phyloP scores from a whole-genome alignment of 2,113 vertebrate genomes.

The Ochotona princeps region DNA sequence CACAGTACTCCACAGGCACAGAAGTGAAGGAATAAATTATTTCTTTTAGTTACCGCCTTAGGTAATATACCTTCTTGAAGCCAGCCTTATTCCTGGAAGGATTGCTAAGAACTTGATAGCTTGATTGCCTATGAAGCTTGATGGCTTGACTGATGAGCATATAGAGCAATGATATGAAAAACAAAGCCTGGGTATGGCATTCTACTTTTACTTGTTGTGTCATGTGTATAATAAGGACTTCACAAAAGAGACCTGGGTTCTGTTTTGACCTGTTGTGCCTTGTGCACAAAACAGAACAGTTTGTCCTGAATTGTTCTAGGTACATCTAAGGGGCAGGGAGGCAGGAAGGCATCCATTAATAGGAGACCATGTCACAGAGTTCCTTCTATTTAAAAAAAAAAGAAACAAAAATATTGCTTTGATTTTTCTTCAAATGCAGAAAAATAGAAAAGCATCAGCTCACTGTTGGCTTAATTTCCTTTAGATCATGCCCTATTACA shows the following conservation, averaged over 20 bases:
- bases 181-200: neutral
- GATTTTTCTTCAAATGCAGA: slow-evolving; percentile 34
- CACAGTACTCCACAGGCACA: slow-evolving; percentile 6
- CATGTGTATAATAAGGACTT: slow-evolving; percentile 50
- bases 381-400: slow-evolving; percentile 21
- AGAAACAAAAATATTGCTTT: neutral
- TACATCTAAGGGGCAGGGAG: neutral
- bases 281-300: neutral
- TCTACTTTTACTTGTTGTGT: slow-evolving; percentile 58
- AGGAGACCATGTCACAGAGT: neutral
- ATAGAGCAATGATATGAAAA: slow-evolving; percentile 66
- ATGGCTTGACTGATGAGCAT: slow-evolving; percentile 43
- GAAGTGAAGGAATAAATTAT: slow-evolving; percentile 55
- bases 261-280: slow-evolving; percentile 53
- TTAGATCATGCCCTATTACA: neutral
- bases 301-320: slow-evolving; percentile 1
- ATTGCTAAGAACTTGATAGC: slow-evolving; percentile 37
- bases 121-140: too few relatives aligned
- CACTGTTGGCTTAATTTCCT: neutral
- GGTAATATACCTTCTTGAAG: slow-evolving; percentile 65
- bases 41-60: slow-evolving; percentile 53
- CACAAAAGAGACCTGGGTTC: slow-evolving; percentile 21
- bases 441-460: neutral
- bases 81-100: slow-evolving; percentile 30
- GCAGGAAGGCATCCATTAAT: neutral